These are phyloP conservation scores for Pelmatolapia mariae DNA, from an alignment of 2,113 vertebrate species.

Conservation along the genomic window DNA sequence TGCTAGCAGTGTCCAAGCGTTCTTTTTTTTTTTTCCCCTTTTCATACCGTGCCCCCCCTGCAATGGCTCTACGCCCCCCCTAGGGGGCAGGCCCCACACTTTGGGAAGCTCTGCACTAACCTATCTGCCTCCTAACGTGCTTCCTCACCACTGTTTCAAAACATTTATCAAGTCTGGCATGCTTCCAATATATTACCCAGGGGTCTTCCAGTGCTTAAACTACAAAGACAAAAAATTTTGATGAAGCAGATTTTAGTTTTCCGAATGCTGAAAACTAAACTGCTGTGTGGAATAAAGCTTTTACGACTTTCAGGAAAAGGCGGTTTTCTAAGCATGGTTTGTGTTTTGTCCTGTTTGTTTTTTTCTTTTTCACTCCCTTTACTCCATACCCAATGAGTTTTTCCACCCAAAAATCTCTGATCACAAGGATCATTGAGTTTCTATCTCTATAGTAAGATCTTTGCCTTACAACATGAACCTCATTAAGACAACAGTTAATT, in stretches of 20 bases:
- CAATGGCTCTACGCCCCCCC: too few relatives aligned
- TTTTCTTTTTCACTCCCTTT: neutral
- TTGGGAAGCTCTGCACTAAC: too few relatives aligned
- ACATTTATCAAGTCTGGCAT: neutral
- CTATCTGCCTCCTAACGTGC: neutral
- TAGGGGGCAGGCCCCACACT: too few relatives aligned
- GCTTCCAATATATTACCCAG: neutral
- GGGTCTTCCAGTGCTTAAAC: neutral
- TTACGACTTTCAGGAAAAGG: neutral
- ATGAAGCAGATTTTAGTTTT: neutral
- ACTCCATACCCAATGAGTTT: neutral
- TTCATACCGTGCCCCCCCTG: too few relatives aligned
- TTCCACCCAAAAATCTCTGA: neutral
- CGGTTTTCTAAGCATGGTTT: neutral
- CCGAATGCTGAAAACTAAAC: neutral
- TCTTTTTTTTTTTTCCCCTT: too few relatives aligned
- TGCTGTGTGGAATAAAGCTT: neutral
- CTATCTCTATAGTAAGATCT: neutral
- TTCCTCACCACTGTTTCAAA: neutral
- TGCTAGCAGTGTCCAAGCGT: too few relatives aligned
- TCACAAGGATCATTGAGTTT: too few relatives aligned
- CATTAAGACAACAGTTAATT: neutral
- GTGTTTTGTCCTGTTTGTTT: neutral
- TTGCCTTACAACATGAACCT: neutral
- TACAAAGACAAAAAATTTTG: rapidly evolving